Conservation (phyloP, 2,888 invertebrate species). For the Lithophane ornitopus region DNA sequence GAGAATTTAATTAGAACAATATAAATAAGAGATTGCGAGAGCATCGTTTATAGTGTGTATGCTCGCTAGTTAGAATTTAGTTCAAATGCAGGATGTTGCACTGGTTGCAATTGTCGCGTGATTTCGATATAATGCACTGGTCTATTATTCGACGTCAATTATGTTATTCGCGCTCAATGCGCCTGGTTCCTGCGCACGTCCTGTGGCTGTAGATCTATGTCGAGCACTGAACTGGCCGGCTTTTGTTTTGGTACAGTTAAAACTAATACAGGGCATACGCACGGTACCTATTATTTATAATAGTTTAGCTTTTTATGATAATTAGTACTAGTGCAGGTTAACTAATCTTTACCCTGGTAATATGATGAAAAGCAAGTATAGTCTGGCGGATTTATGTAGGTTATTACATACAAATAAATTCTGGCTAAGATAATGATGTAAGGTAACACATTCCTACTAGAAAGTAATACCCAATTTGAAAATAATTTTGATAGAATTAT, state of each 20-base stretch:
- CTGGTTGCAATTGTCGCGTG: slow-evolving; percentile 75
- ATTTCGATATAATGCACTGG: slow-evolving; percentile 76
- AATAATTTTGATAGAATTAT: not conserved
- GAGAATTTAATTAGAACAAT: slow-evolving; percentile 71
- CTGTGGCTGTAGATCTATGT: slow-evolving; percentile 71
- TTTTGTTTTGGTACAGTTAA: slow-evolving; percentile 66
- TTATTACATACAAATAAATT: not conserved
- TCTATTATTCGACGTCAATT: slow-evolving; percentile 81
- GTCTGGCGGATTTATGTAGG: not conserved
- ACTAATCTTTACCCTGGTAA: not conserved
- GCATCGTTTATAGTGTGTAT: slow-evolving; percentile 72
- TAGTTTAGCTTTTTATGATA: not conserved
- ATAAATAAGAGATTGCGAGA: slow-evolving; percentile 66
- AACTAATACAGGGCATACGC: slow-evolving; percentile 33
- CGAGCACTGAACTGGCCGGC: slow-evolving; percentile 70
- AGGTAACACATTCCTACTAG: not conserved
- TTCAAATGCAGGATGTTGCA: slow-evolving; percentile 83
- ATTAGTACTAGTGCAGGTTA: not conserved
- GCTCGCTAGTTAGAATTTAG: slow-evolving; percentile 69
- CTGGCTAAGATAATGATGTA: not conserved
- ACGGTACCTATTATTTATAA: not conserved
- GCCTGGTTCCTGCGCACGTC: slow-evolving; percentile 72
- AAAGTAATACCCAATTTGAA: not conserved
- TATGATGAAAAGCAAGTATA: not conserved
- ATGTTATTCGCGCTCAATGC: slow-evolving; percentile 74